Evolutionary conservation across 2,797 vertebrate species (phyloP).

Genomic region (Arrhamphus sclerolepis): DNA sequence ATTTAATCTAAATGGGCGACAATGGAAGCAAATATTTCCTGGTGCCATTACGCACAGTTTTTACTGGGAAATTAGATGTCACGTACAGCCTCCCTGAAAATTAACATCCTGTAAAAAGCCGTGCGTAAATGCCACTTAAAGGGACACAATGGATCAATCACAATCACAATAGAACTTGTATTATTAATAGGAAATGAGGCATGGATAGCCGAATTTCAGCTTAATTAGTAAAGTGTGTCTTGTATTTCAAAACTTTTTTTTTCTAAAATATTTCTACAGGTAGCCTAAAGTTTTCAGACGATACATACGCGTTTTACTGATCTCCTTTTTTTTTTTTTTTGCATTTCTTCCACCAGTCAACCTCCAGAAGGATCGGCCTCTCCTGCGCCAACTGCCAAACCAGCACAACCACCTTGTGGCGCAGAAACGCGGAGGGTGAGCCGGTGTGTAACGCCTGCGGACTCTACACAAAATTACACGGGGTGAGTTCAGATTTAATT

Average conservation of each 20-base stretch:
- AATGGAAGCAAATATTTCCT: constrained; percentile 14
- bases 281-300: too few species aligned
- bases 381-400: constrained; percentile 99
- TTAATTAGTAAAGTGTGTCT: constrained; percentile 31
- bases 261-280: too few species aligned
- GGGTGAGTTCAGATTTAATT: constrained; percentile 78
- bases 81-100: constrained; percentile 9
- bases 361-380: constrained; percentile 93
- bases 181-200: constrained; percentile 60
- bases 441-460: constrained; percentile 98
- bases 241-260: background rate
- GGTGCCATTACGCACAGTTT: constrained; percentile 53
- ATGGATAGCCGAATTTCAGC: constrained; percentile 30
- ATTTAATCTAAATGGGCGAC: constrained; percentile 7
- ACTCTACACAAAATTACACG: constrained; percentile 97
- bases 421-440: constrained; percentile 96
- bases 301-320: too few species aligned
- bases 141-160: too few species aligned
- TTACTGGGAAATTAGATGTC: constrained; percentile 30
- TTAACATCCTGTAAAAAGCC: constrained; percentile 18
- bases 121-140: constrained; percentile 34
- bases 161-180: constrained; percentile 27
- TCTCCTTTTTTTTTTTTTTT: constrained; percentile 1
- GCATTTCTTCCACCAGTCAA: constrained; percentile 81
- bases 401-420: constrained; percentile 97